These are phyloP conservation scores for Lamprologus sp. DNA, from an alignment of 2,113 vertebrate species.

Conservation along the genomic window DNA sequence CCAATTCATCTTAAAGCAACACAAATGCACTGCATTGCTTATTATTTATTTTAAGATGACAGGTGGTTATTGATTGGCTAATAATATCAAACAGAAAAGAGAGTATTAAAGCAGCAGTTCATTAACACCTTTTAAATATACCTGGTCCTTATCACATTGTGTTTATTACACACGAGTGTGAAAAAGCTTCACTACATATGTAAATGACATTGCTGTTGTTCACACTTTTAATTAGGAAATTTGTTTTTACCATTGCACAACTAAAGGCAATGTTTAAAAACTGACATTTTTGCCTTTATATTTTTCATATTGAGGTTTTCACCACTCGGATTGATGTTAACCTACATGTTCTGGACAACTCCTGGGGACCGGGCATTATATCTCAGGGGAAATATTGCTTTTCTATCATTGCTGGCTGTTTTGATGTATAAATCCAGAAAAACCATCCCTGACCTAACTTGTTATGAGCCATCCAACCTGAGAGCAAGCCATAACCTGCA, in stretches of 20 bases:
- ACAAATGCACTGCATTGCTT: neutral
- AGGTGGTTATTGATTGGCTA: slow-evolving; percentile 25
- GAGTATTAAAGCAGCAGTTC: slow-evolving; percentile 37
- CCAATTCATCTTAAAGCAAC: neutral
- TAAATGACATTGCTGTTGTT: slow-evolving; percentile 50
- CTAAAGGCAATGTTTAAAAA: slow-evolving; percentile 36
- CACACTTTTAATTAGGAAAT: slow-evolving; percentile 67
- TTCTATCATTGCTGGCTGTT: slow-evolving; percentile 34
- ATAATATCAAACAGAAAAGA: slow-evolving; percentile 30
- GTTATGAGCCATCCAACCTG: slow-evolving; percentile 27
- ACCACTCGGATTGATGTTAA: neutral
- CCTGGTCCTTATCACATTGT: slow-evolving; percentile 48
- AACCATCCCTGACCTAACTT: neutral
- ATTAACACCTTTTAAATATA: slow-evolving; percentile 66
- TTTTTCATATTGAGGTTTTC: neutral
- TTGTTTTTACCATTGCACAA: slow-evolving; percentile 2
- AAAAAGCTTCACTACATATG: slow-evolving; percentile 43
- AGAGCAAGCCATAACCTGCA: slow-evolving; percentile 41
- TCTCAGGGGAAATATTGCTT: slow-evolving; percentile 33
- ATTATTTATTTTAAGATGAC: neutral
- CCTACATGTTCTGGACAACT: neutral
- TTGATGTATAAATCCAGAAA: slow-evolving; percentile 50
- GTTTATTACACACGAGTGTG: slow-evolving; percentile 52
- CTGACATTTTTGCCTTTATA: slow-evolving; percentile 21
- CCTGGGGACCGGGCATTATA: neutral